Evolutionary conservation across 2,888 invertebrate species (phyloP).

Genomic region (Brenthis ino): DNA sequence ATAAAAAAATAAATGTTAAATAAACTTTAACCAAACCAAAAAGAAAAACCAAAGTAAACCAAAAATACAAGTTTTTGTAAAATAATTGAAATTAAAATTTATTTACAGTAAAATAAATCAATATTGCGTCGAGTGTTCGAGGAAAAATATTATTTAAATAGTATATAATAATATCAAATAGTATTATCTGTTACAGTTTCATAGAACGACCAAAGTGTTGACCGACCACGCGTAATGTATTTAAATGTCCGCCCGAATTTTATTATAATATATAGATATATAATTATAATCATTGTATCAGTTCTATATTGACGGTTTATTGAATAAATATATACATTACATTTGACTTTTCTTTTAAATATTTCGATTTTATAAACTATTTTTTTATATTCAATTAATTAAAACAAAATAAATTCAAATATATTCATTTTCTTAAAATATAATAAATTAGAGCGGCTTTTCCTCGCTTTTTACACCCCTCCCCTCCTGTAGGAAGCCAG

Average conservation of each 20-base stretch:
- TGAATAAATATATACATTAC: constrained; percentile 36
- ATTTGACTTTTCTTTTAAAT: constrained; percentile 2
- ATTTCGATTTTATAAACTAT: too few species aligned
- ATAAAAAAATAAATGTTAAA: too few species aligned
- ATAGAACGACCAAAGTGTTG: constrained; percentile 19
- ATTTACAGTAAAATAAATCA: constrained; percentile 1
- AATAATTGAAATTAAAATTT: too few species aligned
- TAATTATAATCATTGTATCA: constrained; percentile 35
- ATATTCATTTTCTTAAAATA: background rate
- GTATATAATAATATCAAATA: constrained; percentile 10
- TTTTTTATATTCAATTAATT: background rate
- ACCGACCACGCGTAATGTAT: constrained; percentile 21
- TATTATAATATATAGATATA: constrained; percentile 28
- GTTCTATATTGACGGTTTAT: constrained; percentile 38
- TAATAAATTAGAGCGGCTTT: constrained; percentile 61
- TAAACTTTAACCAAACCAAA: too few species aligned
- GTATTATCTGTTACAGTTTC: constrained; percentile 11
- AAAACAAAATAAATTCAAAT: background rate
- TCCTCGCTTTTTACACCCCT: constrained; percentile 72
- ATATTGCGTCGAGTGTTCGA: background rate
- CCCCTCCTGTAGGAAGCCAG: constrained; percentile 75
- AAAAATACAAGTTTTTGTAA: too few species aligned
- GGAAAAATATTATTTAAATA: background rate
- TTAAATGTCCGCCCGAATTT: constrained; percentile 33
- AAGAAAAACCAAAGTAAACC: too few species aligned